Conservation (phyloP, 2,888 invertebrate species). For the Harmothoe impar region DNA sequence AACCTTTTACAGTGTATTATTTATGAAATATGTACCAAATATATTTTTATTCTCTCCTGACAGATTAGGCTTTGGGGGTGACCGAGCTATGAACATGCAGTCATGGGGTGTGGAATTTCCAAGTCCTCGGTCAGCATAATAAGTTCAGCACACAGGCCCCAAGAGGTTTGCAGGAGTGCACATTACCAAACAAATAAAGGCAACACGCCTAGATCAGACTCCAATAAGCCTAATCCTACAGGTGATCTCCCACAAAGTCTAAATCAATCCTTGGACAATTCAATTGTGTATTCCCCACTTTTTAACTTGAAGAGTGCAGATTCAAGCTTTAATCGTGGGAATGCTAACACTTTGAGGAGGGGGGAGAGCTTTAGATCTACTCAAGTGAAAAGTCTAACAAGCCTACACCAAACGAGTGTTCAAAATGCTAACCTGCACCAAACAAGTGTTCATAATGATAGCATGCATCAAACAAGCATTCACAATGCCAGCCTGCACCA, state of each 20-base stretch:
- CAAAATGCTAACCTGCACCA: not conserved
- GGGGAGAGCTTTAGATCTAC: not conserved
- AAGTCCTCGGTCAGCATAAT: constrained; percentile 12
- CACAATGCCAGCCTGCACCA: not conserved
- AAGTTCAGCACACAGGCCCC: constrained; percentile 24
- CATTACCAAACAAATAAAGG: not conserved
- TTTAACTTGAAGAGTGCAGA: not conserved
- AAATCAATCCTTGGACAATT: not conserved
- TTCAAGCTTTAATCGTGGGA: no score
- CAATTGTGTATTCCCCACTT: not conserved
- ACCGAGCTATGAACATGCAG: not conserved
- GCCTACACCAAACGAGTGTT: constrained; percentile 3
- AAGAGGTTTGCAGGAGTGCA: not conserved
- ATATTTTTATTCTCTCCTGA: not conserved
- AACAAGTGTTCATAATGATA: not conserved
- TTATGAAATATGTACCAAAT: no score
- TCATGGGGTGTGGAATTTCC: constrained; percentile 52
- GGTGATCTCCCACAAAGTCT: not conserved
- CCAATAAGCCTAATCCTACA: not conserved
- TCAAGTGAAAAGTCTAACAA: not conserved
- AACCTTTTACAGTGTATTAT: no score
- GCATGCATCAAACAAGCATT: not conserved
- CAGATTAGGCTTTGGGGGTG: not conserved
- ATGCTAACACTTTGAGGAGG: not conserved
- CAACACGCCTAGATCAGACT: not conserved